Evolutionary conservation across 30 jellyfish, hydroid and myxozoan genomes (phyloP).

Genomic region (Cassiopea xamachana): DNA sequence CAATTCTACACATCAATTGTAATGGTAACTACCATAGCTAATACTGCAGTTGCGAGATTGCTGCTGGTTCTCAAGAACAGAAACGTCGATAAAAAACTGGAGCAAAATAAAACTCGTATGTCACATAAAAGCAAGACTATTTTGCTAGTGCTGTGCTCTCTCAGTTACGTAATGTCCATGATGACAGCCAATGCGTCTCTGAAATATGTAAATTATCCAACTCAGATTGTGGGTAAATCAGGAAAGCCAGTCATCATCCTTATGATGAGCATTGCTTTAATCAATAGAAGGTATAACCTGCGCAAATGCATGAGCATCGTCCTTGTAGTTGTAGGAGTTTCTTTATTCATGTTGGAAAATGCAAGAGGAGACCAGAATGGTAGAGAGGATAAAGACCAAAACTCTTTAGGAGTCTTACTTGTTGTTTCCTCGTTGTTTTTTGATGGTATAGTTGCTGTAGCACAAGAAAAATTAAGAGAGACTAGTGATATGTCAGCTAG

Average conservation of each 20-base stretch:
- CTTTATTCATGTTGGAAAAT: conserved; percentile 72
- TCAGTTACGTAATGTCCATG: conserved; percentile 58
- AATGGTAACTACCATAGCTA: conserved; percentile 65
- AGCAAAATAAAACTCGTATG: background rate
- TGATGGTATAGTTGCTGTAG: conserved; percentile 88
- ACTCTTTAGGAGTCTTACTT: conserved; percentile 34
- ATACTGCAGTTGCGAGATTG: conserved; percentile 56
- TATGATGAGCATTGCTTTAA: conserved; percentile 28
- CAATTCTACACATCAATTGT: conserved; percentile 66
- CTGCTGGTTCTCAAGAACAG: background rate
- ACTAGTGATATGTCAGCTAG: conserved; percentile 24
- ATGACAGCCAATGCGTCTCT: conserved; percentile 70
- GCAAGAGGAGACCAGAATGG: background rate
- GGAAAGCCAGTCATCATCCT: conserved; percentile 76
- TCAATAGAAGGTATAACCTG: conserved; percentile 20
- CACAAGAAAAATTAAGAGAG: conserved; percentile 56
- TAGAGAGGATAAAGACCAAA: background rate
- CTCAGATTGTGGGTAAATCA: conserved; percentile 82
- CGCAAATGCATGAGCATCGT: conserved; percentile 66
- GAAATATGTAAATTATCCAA: conserved; percentile 71
- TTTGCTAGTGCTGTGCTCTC: conserved; percentile 48
- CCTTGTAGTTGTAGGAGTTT: conserved; percentile 71
- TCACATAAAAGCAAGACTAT: background rate
- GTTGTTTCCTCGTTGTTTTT: conserved; percentile 56
- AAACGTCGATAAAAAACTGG: background rate